A percentile compares a stretch with the other conserved stretches of the same genome.
phyloP scores from a whole-genome alignment of 30 jellyfish, hydroid and myxozoan species.

The Turritopsis dohrnii region DNA sequence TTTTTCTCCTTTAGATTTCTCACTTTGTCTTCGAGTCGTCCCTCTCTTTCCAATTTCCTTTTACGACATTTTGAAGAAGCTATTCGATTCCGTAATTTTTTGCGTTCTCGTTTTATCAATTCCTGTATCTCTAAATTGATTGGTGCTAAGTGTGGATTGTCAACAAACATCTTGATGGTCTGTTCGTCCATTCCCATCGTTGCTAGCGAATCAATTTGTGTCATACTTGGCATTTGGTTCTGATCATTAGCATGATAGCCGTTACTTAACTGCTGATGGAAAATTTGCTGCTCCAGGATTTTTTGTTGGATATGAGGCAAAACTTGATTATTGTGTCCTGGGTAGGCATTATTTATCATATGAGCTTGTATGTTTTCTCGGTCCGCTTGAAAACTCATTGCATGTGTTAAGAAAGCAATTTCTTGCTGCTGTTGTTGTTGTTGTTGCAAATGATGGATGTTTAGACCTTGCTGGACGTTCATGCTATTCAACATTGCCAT shows the following conservation, averaged over 20 bases:
- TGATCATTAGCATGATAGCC: conserved; percentile 61
- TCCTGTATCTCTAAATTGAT: conserved; percentile 93
- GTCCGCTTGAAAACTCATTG: conserved; percentile 82
- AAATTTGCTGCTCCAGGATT: conserved; percentile 32
- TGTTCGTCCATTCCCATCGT: conserved; percentile 63
- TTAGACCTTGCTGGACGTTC: conserved; percentile 39
- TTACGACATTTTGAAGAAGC: conserved; percentile 97
- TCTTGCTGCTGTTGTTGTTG: conserved; percentile 63
- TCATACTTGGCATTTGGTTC: conserved; percentile 55
- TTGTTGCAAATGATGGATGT: conserved; percentile 52
- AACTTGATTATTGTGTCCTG: conserved; percentile 13
- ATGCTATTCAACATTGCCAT: conserved; percentile 60
- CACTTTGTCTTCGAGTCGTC: conserved; percentile 86
- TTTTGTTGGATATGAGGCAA: conserved; percentile 27
- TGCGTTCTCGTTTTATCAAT: conserved; percentile 91
- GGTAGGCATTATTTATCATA: not conserved
- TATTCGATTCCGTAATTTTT: conserved; percentile 83
- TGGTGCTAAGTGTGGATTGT: conserved; percentile 91
- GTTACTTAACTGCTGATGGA: conserved; percentile 37
- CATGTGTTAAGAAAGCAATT: conserved; percentile 80
- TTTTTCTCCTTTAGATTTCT: conserved; percentile 90
- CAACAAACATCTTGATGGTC: conserved; percentile 62
- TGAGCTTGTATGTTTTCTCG: conserved; percentile 44
- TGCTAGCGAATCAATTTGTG: conserved; percentile 27
- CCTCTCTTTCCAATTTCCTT: conserved; percentile 94